A percentile compares a stretch with the other conserved stretches of the same genome.
Evolutionary conservation across 2,113 vertebrate species (phyloP).

Genomic region (Cololabis saira): DNA sequence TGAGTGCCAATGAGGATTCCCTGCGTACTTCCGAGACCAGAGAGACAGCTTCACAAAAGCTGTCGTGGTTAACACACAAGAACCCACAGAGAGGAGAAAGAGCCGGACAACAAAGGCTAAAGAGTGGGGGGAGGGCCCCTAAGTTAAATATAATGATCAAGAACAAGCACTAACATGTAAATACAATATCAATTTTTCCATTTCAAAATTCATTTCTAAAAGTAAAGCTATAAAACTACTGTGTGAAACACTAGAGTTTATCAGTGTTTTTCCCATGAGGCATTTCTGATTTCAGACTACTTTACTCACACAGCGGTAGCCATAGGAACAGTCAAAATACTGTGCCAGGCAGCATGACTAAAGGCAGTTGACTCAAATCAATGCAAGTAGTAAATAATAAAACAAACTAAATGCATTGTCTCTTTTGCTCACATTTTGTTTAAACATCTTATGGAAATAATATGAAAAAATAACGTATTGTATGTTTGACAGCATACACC

Average conservation of each 20-base stretch:
- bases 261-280: conserved; percentile 33
- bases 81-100: conserved; percentile 55
- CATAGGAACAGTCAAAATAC: conserved; percentile 69
- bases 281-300: conserved; percentile 37
- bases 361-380: conserved; percentile 32
- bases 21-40: conserved; percentile 74
- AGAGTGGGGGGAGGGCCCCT: conserved; percentile 51
- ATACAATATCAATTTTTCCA: conserved; percentile 33
- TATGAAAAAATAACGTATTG: too few species aligned
- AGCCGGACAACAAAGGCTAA: conserved; percentile 45
- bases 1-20: conserved; percentile 76
- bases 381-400: conserved; percentile 39
- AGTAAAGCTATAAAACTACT: conserved; percentile 1
- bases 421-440: conserved; percentile 18
- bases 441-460: not conserved
- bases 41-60: conserved; percentile 78
- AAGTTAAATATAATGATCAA: conserved; percentile 47
- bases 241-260: conserved; percentile 10
- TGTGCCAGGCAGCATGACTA: conserved; percentile 24
- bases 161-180: conserved; percentile 45
- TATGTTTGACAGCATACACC: too few species aligned
- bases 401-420: not conserved
- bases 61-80: conserved; percentile 76
- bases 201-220: conserved; percentile 17
- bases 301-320: conserved; percentile 42